Base-by-base conservation (phyloP, 2,797 vertebrate genomes). In the Schizothorax lantsangensis region DNA sequence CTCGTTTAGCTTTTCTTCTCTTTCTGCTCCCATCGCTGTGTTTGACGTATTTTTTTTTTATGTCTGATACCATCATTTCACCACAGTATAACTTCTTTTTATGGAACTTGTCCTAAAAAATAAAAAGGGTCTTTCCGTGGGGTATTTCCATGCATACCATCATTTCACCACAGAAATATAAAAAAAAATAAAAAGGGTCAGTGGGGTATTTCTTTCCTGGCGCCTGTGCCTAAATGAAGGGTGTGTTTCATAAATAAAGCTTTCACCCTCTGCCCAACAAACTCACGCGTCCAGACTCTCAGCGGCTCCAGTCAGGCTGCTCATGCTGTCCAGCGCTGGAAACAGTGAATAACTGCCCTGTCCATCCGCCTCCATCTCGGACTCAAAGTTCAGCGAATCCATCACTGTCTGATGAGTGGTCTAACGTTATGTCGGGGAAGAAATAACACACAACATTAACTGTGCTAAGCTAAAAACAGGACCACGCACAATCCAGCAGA, bases 351-450 rank as follows among this genome's bases (percentile, higher is more conserved):
- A 96, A 92, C 83, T 95, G 5, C 95, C 95, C 88, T 95, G 95
- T 47, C 93, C 95, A 26, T 96, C 96, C 9, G 94, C 89, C 91
- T 96, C 96, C 94, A 96, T 96, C 92, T 96, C 96, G 1, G 96
- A 93, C 83, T 96, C 96, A 92, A 96, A 96, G 23, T 92, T 96
- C 71, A 96, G 93, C 2, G 96, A 93, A 91, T 96, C 96, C 95
- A 96, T 96, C 19, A 12, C 9, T 66, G 36, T 11, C 30, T 6
- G 19, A 68, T 21, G 26, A 14, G 26, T 33, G 45, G 17, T 83
- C 19, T 45, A 83, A 21, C 3, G 23, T 8, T 26, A 0, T 8
- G 33, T 21, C 33, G 47, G 38, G 5, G 6, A 40, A 6, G 17
- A 47, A 64, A 40, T 14, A 14, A 59, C 38, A 59, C 33, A 11